Conservation (phyloP, 35 echinoderm and acorn worm genomes). For the Apostichopus californicus region DNA sequence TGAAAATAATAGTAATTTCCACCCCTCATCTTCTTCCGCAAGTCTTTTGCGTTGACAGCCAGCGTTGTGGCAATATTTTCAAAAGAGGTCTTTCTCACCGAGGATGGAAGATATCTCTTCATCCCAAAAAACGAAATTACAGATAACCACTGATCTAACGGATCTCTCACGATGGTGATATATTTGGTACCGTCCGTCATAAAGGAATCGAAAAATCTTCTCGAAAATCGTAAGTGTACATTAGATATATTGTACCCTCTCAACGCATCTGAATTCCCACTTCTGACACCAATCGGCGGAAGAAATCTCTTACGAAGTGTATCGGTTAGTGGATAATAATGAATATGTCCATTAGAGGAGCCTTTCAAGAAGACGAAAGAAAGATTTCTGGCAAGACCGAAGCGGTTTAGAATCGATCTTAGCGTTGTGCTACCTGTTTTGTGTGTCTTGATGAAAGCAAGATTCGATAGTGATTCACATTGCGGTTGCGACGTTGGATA, state of each 20-base stretch:
- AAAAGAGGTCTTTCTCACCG: not conserved
- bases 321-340: constrained; percentile 31
- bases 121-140: constrained; percentile 21
- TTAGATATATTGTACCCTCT: constrained; percentile 68
- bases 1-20: constrained; percentile 34
- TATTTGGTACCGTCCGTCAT: constrained; percentile 36
- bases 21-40: not conserved
- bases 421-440: constrained; percentile 77
- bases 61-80: not conserved
- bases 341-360: constrained; percentile 46
- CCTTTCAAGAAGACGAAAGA: constrained; percentile 60
- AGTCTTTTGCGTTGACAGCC: not conserved
- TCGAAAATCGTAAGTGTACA: constrained; percentile 52
- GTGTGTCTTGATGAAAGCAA: constrained; percentile 76
- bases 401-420: constrained; percentile 62
- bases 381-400: constrained; percentile 38
- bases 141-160: constrained; percentile 34
- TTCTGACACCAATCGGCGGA: constrained; percentile 54
- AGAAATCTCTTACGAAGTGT: constrained; percentile 26
- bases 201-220: constrained; percentile 45
- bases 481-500: not conserved
- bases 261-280: constrained; percentile 47
- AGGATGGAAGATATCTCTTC: constrained; percentile 1
- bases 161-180: constrained; percentile 51
- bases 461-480: constrained; percentile 14